phyloP scores from a whole-genome alignment of 1,140 invertebrate species.

The Neodiprion fabricii region DNA sequence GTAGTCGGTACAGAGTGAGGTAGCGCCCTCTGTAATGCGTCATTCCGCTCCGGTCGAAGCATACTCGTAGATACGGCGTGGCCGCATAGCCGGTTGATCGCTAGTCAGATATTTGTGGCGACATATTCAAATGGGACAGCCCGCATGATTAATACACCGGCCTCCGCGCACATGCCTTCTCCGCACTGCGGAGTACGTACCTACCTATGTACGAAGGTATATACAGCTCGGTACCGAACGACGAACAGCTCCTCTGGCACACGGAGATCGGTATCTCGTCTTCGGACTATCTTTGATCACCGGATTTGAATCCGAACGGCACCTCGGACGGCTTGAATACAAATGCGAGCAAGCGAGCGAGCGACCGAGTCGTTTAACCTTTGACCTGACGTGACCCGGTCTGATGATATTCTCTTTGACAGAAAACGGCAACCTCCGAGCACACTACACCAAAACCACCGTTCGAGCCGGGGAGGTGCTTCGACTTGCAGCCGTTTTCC shows the following conservation, averaged over 20 bases:
- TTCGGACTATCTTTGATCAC: not conserved
- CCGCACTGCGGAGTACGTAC: not conserved
- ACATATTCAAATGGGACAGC: slow-evolving; percentile 7
- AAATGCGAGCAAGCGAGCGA: no score
- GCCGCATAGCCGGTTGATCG: not conserved
- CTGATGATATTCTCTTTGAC: slow-evolving; percentile 24
- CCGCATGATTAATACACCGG: slow-evolving; percentile 1
- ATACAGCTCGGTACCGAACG: not conserved
- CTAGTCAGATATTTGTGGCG: slow-evolving; percentile 7
- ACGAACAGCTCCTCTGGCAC: not conserved
- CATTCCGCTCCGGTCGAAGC: not conserved
- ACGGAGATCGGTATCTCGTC: slow-evolving; percentile 1
- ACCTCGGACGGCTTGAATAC: not conserved
- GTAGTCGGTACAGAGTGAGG: not conserved
- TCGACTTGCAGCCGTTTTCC: slow-evolving; percentile 58
- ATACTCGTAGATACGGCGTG: not conserved
- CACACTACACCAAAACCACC: slow-evolving; percentile 59
- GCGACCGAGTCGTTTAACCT: no score
- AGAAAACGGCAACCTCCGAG: slow-evolving; percentile 56
- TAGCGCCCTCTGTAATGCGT: not conserved
- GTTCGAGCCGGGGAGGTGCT: slow-evolving; percentile 57
- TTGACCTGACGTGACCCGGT: not conserved
- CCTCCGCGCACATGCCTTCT: not conserved
- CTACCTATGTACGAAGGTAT: not conserved
- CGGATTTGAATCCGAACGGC: not conserved